Evolutionary conservation across 2,797 vertebrate species (phyloP), one percentile per base, ranked within the genome.

Genomic region (Apogon talboti): DNA sequence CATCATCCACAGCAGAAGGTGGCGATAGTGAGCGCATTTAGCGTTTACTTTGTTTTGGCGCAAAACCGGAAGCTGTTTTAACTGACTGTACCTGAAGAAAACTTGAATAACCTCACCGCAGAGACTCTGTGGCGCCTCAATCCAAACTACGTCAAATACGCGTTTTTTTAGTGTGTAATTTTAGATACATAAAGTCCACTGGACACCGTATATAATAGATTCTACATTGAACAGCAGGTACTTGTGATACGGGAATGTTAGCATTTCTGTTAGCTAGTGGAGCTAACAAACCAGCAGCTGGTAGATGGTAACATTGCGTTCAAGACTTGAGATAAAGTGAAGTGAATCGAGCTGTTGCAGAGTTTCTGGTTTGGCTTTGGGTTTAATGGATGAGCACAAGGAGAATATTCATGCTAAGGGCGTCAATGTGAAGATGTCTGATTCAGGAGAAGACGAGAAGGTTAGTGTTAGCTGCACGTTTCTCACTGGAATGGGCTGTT

Each of bases 351-450:
- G 3, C 16, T 30, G 15, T 0, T 1, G 0, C 14, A 1, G 7
- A 4, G 15, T 48, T 52, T 37, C 3, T 49, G 33, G 19, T 28
- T 54, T 24, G 15, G 13, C 4, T 43, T 33, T 10, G 1, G 5
- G 9, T 15, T 46, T 76, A 74, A 93, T 93, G 92, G 91, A 92
- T 28, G 92, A 93, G 53, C 91, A 89, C 68, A 93, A 93, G 77
- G 92, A 93, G 71, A 93, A 93, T 18, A 85, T 93, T 24, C 61
- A 87, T 1, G 38, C 50, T 2, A 43, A 83, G 47, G 75, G 84
- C 72, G 66, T 77, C 59, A 91, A 89, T 9, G 67, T 86, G 54
- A 88, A 84, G 58, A 86, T 87, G 87, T 71, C 84, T 0, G 52
- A 51, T 2, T 33, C 58, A 1, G 63, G 57, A 60, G 85, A 85